A percentile compares a stretch with the other conserved stretches of the same genome.
phyloP scores from a whole-genome alignment of 2,888 invertebrate genomes.

The Selenia dentaria region DNA sequence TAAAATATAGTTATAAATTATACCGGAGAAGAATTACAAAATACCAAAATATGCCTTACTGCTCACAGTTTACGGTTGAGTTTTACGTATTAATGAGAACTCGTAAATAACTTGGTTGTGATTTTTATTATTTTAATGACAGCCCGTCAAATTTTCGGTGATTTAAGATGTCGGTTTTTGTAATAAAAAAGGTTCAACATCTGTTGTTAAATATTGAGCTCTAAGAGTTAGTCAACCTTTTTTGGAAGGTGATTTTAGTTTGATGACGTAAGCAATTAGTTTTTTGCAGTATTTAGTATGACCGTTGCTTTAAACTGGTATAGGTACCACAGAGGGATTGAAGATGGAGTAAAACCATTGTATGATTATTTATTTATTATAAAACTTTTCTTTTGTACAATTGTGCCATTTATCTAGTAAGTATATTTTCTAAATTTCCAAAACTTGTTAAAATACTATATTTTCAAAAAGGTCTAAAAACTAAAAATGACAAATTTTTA shows the following conservation, averaged over 20 bases:
- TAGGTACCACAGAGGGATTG: too few relatives aligned
- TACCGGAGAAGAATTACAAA: not conserved
- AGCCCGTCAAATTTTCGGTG: slow-evolving; percentile 33
- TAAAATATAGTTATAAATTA: slow-evolving; percentile 36
- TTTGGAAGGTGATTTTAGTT: not conserved
- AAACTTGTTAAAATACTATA: too few relatives aligned
- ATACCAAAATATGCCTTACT: not conserved
- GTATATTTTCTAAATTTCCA: too few relatives aligned
- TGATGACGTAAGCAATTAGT: too few relatives aligned
- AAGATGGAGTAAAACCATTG: too few relatives aligned
- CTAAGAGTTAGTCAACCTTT: slow-evolving; percentile 30
- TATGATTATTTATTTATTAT: too few relatives aligned
- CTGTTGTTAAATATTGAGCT: slow-evolving; percentile 29
- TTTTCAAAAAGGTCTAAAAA: too few relatives aligned
- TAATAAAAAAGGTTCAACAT: slow-evolving; percentile 30
- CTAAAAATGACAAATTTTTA: too few relatives aligned
- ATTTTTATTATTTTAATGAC: slow-evolving; percentile 47
- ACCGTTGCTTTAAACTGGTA: too few relatives aligned
- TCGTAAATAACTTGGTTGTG: slow-evolving; percentile 33
- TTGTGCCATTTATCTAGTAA: too few relatives aligned
- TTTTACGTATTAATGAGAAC: slow-evolving; percentile 6
- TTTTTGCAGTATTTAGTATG: too few relatives aligned
- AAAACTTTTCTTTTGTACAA: too few relatives aligned
- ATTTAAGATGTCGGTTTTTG: slow-evolving; percentile 39
- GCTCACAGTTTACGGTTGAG: slow-evolving; percentile 5